Evolutionary conservation across 2,113 vertebrate species (phyloP).

Genomic region (Gorsachius goisagi): DNA sequence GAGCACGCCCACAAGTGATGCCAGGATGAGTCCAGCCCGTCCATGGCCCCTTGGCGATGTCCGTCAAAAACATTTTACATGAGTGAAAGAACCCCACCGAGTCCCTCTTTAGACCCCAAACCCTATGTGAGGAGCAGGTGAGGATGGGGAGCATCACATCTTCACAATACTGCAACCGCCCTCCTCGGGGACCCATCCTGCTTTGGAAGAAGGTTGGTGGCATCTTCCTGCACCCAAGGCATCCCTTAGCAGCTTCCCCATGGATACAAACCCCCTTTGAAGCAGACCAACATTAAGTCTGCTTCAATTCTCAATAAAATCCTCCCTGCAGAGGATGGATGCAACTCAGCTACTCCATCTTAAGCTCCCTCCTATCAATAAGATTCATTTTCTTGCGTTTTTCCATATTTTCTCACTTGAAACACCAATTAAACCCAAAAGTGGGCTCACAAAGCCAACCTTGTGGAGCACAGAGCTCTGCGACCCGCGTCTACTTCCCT

Average conservation of each 20-base stretch:
- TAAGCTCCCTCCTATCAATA: neutral
- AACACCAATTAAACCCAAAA: neutral
- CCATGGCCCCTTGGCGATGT: neutral
- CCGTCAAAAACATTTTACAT: neutral
- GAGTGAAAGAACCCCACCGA: neutral
- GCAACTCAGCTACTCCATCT: neutral
- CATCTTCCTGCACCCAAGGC: neutral
- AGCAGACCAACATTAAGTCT: neutral
- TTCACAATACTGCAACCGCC: neutral
- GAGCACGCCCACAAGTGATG: accelerated
- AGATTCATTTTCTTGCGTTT: neutral
- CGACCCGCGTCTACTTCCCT: accelerated
- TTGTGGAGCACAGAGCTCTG: neutral
- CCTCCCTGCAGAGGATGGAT: neutral
- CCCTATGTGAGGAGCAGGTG: neutral
- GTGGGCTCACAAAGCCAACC: neutral
- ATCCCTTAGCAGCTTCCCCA: neutral
- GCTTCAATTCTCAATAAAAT: neutral
- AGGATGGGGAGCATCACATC: neutral
- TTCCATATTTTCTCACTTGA: neutral
- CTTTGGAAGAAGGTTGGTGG: neutral
- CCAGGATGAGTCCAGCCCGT: neutral
- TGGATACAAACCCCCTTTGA: neutral
- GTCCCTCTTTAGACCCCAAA: neutral
- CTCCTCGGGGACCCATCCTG: neutral